Percentiles rank a stretch among this genome's conserved stretches.
These are phyloP conservation scores for Solenodon paradoxus DNA, from an alignment of 2,113 vertebrate species.

Conservation along the genomic window DNA sequence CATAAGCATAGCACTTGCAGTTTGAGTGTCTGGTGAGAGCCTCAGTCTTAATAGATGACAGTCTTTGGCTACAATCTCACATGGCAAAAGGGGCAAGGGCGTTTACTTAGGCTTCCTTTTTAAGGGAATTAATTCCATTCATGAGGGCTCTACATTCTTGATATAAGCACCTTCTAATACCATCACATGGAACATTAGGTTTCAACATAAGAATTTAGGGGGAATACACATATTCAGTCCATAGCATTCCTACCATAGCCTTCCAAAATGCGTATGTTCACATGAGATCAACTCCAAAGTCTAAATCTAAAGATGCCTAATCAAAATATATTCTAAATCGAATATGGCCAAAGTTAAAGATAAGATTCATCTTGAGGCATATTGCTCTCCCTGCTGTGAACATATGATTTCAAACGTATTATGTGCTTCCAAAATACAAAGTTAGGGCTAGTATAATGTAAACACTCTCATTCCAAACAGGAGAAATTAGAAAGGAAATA, in stretches of 20 bases:
- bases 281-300: neutral
- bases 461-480: neutral
- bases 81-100: neutral
- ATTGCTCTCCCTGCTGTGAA: neutral
- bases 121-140: neutral
- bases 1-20: neutral
- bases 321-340: neutral
- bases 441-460: neutral
- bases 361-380: neutral
- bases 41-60: neutral
- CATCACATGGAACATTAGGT: neutral
- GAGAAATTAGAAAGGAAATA: neutral
- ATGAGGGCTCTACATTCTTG: neutral
- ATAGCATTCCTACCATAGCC: neutral
- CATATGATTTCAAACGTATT: neutral
- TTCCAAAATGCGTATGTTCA: neutral
- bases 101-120: neutral
- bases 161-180: neutral
- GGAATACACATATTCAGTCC: neutral
- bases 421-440: neutral
- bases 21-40: neutral
- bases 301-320: neutral
- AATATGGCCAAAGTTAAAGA: neutral
- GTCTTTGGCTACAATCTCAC: neutral
- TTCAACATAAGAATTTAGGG: neutral